Conservation (phyloP, 2,113 vertebrate species). For the Hylia prasina region DNA sequence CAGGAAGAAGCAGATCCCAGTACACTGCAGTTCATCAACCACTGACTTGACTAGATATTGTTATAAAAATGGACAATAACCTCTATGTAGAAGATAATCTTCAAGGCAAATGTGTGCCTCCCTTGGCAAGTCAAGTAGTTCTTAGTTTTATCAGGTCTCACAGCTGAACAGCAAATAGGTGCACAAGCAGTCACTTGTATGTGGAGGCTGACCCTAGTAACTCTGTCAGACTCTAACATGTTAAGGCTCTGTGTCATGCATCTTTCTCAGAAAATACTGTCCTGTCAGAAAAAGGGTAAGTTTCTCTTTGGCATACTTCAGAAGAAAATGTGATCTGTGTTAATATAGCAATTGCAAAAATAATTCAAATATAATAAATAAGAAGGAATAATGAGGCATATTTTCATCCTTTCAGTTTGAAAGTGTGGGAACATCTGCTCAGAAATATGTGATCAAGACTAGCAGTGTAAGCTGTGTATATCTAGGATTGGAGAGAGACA, state of each 20-base stretch:
- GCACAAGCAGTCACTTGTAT: background rate
- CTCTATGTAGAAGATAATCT: background rate
- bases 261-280: background rate
- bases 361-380: background rate
- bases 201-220: background rate
- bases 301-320: background rate
- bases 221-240: background rate
- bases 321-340: background rate
- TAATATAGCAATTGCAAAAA: background rate
- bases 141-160: background rate
- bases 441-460: background rate
- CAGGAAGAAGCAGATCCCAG: background rate
- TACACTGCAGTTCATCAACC: background rate
- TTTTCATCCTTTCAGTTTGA: background rate
- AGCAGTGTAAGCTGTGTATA: background rate
- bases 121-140: background rate
- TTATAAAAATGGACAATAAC: background rate
- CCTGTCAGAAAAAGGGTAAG: background rate
- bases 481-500: background rate
- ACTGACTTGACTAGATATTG: background rate
- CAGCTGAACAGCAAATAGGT: background rate
- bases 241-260: background rate
- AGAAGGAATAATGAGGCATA: background rate
- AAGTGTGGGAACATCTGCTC: background rate
- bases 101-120: background rate